A percentile compares a stretch with the other conserved stretches of the same genome.
These are phyloP conservation scores for Hyperoplus immaculatus DNA, from an alignment of 2,797 vertebrate species.

Conservation along the genomic window DNA sequence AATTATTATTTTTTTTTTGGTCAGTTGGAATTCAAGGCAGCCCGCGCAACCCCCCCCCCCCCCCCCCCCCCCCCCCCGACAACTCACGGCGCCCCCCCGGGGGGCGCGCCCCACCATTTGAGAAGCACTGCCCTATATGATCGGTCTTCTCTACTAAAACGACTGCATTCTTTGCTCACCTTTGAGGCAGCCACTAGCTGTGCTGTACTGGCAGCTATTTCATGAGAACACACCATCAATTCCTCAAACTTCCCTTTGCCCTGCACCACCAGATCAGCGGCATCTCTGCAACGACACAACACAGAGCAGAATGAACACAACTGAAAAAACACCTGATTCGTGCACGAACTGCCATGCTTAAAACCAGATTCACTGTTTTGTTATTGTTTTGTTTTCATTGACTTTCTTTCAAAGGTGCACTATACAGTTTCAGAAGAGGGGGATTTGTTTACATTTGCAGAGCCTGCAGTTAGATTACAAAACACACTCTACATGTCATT, in stretches of 20 bases:
- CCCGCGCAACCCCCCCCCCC: too few relatives aligned
- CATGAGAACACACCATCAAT: constrained; percentile 96
- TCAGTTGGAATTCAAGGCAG: too few relatives aligned
- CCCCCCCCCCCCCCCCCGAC: too few relatives aligned
- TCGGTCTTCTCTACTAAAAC: neutral
- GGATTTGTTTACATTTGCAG: too few relatives aligned
- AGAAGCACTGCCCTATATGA: neutral
- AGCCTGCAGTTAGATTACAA: too few relatives aligned
- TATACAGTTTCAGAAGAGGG: too few relatives aligned
- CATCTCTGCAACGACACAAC: constrained; percentile 85
- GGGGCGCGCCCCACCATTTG: too few relatives aligned
- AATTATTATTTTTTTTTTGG: too few relatives aligned
- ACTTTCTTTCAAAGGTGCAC: neutral
- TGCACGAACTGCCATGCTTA: neutral
- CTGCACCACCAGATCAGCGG: constrained; percentile 95
- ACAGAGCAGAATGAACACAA: neutral
- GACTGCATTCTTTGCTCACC: constrained; percentile 75
- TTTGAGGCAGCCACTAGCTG: constrained; percentile 98
- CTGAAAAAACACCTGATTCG: neutral
- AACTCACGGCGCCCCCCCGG: too few relatives aligned
- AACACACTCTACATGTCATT: too few relatives aligned
- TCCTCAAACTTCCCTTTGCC: constrained; percentile 97
- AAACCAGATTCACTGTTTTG: neutral
- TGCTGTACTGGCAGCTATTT: constrained; percentile 97
- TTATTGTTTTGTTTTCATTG: neutral